Evolutionary conservation across 2,797 vertebrate genomes (phyloP).

Genomic region (Brotula barbata): DNA sequence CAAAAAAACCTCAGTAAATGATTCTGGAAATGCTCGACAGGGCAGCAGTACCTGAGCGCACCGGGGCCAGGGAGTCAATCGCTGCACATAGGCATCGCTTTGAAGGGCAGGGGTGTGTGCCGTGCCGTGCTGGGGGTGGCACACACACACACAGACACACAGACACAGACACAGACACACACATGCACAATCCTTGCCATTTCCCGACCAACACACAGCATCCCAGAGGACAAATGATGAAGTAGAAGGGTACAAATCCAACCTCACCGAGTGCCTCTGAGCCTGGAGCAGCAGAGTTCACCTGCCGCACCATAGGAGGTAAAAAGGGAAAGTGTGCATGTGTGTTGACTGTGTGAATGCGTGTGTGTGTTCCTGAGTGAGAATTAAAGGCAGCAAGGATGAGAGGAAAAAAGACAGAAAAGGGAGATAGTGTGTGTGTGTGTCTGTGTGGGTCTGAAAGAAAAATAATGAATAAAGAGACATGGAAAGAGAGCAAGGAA

Average conservation of each 20-base stretch:
- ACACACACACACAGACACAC: constrained; percentile 14
- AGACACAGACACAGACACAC: constrained; percentile 14
- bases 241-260: constrained; percentile 22
- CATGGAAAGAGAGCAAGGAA: constrained; percentile 82
- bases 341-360: not conserved
- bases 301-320: constrained; percentile 20
- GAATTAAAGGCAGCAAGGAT: too few species aligned
- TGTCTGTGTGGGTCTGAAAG: constrained; percentile 49
- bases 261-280: constrained; percentile 28
- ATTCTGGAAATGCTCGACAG: constrained; percentile 62
- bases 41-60: constrained; percentile 64
- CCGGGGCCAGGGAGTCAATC: constrained; percentile 72
- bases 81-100: constrained; percentile 68
- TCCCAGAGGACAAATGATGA: constrained; percentile 54
- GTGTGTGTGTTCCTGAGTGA: constrained; percentile 15
- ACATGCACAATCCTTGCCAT: constrained; percentile 18
- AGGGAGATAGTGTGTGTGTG: constrained; percentile 46
- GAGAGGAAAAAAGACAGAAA: constrained; percentile 28
- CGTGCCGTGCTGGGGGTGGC: constrained; percentile 23
- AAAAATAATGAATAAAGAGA: constrained; percentile 62
- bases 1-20: constrained; percentile 52
- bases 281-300: constrained; percentile 47
- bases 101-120: constrained; percentile 61
- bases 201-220: constrained; percentile 36
- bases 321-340: constrained; percentile 6